phyloP scores from a whole-genome alignment of 2,797 vertebrate genomes.

The Myotis vivesi region DNA sequence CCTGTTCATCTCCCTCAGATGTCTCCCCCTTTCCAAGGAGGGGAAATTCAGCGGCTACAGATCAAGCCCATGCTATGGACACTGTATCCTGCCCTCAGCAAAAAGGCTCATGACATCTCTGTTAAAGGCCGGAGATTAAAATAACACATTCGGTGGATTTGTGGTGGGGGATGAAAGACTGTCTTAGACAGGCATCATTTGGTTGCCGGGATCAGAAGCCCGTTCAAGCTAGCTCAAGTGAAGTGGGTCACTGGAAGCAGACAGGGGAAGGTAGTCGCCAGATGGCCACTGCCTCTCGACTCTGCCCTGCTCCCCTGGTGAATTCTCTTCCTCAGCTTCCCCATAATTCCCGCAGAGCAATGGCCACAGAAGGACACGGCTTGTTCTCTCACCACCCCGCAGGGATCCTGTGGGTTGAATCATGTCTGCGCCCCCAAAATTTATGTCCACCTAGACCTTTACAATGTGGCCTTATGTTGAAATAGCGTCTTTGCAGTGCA shows the following conservation, averaged over 20 bases:
- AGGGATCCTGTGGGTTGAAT: not conserved
- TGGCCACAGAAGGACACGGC: not conserved
- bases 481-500: not conserved
- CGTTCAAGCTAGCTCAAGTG: not conserved
- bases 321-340: not conserved
- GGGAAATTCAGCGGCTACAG: not conserved
- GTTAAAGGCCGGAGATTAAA: not conserved
- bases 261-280: not conserved
- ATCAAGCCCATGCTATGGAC: not conserved
- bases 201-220: not conserved
- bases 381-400: not conserved
- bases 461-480: slow-evolving; percentile 20
- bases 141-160: not conserved
- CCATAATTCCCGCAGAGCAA: not conserved
- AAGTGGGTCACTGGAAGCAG: not conserved
- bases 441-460: not conserved
- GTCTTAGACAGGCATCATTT: not conserved
- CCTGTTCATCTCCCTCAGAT: not conserved
- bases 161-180: not conserved
- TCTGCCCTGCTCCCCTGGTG: not conserved
- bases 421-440: not conserved
- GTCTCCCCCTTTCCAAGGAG: slow-evolving; percentile 7
- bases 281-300: not conserved
- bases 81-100: not conserved
- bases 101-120: not conserved